Base-by-base conservation (phyloP, 2,888 invertebrate genomes). In the Branchellion lobata region DNA sequence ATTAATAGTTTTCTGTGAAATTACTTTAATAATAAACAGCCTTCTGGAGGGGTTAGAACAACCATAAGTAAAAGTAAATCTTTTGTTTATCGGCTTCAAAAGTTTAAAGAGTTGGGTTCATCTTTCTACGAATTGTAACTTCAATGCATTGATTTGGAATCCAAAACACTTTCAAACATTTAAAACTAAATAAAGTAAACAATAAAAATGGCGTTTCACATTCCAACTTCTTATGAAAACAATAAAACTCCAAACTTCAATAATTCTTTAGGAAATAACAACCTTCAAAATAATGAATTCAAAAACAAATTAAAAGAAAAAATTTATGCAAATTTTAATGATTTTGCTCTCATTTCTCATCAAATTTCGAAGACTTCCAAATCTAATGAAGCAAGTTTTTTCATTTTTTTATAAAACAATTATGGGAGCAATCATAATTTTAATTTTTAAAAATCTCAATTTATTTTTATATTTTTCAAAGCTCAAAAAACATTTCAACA, bases 291-390 rank as follows among this genome's bases (percentile, higher is more conserved):
- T 57, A n/a, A 3, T 5, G 61, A 57, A 57, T 57, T 57, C 61
- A 57, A 57, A 57, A 57, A 57, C n/a, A 57, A 57, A n/a, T 57
- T 57, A n/a, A 57, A 57, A 57, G 61, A 57, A 57, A 57, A 57
- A 57, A 57, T 57, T 24, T 18, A 57, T n/a, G 61, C 61, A 18
- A 57, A 57, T n/a, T 57, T 14, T n/a, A 57, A 57, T 57, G 61
- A 57, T n/a, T 57, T 57, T 57, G 21, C 61, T 18, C 24, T 57
- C 3, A 24, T 57, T 14, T 57, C 61, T 24, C 61, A 57, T 3
- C 61, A 57, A n/a, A 57, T 57, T 3, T 14, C 61, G 21, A 57
- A 57, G 21, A 5, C 61, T 24, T 24, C 24, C 5, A 57, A 57
- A 14, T 57, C n/a, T 57, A 57, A 57, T 57, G 61, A 57, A 24